These are phyloP conservation scores for Xyliphius kryptos DNA, from an alignment of 2,113 vertebrate genomes.

Conservation along the genomic window DNA sequence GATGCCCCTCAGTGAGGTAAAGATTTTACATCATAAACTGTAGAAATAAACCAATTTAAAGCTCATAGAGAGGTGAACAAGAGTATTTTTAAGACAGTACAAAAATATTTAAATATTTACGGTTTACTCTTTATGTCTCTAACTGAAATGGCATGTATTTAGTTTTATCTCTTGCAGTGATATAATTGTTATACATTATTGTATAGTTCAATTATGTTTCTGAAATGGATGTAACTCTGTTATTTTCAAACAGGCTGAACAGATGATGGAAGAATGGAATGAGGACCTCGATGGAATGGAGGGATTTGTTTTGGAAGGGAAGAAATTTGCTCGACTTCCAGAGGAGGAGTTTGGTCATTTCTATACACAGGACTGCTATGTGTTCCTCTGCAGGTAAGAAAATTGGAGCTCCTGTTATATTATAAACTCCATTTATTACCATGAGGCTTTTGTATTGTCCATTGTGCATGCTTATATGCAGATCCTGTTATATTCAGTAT, in stretches of 20 bases:
- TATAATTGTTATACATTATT: not conserved
- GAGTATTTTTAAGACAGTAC: too few relatives aligned
- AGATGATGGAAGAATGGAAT: slow-evolving; percentile 97
- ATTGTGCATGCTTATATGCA: too few relatives aligned
- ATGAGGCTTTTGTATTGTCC: too few relatives aligned
- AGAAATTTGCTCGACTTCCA: slow-evolving; percentile 90
- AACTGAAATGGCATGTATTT: too few relatives aligned
- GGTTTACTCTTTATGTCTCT: too few relatives aligned
- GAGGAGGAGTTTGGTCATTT: slow-evolving; percentile 98
- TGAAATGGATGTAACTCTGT: not conserved
- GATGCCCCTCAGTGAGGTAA: slow-evolving; percentile 85
- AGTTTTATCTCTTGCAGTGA: too few relatives aligned
- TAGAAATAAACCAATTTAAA: not conserved
- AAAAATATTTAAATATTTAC: too few relatives aligned
- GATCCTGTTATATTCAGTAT: not conserved
- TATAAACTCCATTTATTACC: too few relatives aligned
- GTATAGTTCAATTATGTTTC: not conserved
- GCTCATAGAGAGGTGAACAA: too few relatives aligned
- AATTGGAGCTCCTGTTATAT: too few relatives aligned
- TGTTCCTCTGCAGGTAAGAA: slow-evolving; percentile 91
- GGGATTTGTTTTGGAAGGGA: slow-evolving; percentile 91
- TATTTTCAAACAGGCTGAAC: slow-evolving; percentile 73
- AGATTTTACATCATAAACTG: not conserved
- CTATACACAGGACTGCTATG: slow-evolving; percentile 92
- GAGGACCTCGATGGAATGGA: slow-evolving; percentile 98